Base-by-base conservation (phyloP, 1,140 invertebrate species). In the Dendrolimus punctatus region DNA sequence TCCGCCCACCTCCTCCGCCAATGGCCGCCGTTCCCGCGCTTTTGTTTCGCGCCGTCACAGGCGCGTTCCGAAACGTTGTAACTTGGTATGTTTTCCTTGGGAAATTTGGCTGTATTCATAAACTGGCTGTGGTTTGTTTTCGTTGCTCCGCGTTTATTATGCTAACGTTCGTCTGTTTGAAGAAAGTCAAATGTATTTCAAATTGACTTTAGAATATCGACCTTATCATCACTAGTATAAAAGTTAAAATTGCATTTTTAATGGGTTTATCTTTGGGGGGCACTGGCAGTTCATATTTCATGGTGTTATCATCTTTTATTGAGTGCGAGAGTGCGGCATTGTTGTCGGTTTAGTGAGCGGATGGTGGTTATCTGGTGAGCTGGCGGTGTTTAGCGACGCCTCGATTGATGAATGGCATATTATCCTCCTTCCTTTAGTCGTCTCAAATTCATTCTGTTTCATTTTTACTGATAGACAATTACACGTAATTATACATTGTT, bases 241-340 rank as follows among this genome's bases (percentile, higher is more conserved):
- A 23, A 23, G 23, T 23, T 23, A 23, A 23, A 23, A 23, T 23
- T 23, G 23, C 23, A 23, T 23, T 23, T 23, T 23, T 23, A 23
- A 23, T 55, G n/a, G 56, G 39, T 51, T 49, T 55, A 53, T 52
- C 41, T 57, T 50, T 51, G 72, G 71, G 73, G 79, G 82, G 75
- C 80, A 68, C 78, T 70, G 72, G 64, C 73, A 80, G 80, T 85
- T 84, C 82, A 83, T 84, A 86, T 86, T 86, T 86, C 80, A 86
- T 80, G 23, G 78, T 81, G 79, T 84, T 86, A 86, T 86, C 83
- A 84, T 86, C 77, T 86, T 86, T 86, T 86, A 86, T 86, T 84
- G 80, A 84, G 80, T 86, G 82, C 80, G 79, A 86, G 78, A 66
- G 76, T 23, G 23, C 23, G 71, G 80, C 66, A 86, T 86, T 86